These are phyloP conservation scores for Epistrophe grossulariae DNA, from an alignment of 2,888 invertebrate species.

Conservation along the genomic window DNA sequence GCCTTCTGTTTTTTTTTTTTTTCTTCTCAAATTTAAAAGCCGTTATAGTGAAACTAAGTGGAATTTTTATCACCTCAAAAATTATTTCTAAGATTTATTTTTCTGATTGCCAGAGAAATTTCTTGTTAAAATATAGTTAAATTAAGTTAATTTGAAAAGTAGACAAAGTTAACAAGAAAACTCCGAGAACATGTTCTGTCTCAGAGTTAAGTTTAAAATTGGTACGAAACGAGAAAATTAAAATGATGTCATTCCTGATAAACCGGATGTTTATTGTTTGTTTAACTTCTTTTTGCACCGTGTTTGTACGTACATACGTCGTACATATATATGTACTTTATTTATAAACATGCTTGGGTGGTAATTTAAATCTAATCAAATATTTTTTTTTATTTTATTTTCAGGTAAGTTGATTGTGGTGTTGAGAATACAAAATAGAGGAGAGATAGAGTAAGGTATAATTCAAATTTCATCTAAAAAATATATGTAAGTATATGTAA, in stretches of 20 bases:
- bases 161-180: conserved; percentile 5
- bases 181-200: conserved; percentile 52
- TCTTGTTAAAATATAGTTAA: background rate
- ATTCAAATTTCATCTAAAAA: background rate
- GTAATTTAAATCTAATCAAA: conserved; percentile 55
- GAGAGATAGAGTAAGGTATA: conserved; percentile 21
- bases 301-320: background rate
- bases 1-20: background rate
- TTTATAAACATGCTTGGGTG: conserved; percentile 10
- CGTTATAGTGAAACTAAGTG: conserved; percentile 53
- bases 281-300: conserved; percentile 38
- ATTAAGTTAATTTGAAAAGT: conserved; percentile 37
- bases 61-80: conserved; percentile 13
- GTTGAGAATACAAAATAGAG: conserved; percentile 22
- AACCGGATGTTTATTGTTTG: conserved; percentile 56
- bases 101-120: conserved; percentile 12
- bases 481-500: no score
- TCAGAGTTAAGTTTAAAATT: conserved; percentile 58
- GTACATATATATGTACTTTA: background rate
- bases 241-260: conserved; percentile 54
- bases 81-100: background rate
- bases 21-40: conserved; percentile 11
- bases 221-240: conserved; percentile 20
- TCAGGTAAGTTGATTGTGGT: conserved; percentile 62
- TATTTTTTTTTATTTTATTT: conserved; percentile 43